Evolutionary conservation across 2,888 invertebrate species (phyloP).

Genomic region (Hermaeophaga mercurialis): DNA sequence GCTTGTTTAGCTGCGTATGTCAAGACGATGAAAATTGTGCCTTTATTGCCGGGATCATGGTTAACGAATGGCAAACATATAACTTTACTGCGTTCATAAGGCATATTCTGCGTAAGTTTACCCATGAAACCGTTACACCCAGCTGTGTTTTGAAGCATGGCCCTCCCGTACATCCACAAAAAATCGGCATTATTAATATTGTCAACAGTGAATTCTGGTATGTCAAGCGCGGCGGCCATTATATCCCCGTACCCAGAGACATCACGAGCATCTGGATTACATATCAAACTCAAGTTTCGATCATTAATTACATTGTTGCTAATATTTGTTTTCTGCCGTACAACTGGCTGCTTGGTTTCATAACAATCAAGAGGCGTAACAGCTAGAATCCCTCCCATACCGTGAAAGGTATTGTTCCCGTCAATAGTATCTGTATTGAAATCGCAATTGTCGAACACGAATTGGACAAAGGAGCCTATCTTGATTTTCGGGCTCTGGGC

Average conservation of each 20-base stretch:
- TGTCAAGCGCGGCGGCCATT: not conserved
- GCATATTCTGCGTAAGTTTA: no score
- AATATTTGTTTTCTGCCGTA: not conserved
- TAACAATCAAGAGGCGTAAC: not conserved
- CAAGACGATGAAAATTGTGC: no score
- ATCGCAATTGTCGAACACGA: no score
- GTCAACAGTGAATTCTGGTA: slow-evolving; percentile 2
- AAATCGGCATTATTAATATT: slow-evolving; percentile 8
- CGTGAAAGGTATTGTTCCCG: no score
- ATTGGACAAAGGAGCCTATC: not conserved
- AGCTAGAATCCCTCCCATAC: not conserved
- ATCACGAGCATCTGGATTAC: not conserved
- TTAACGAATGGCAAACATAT: no score
- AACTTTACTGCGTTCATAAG: no score
- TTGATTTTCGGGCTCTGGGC: not conserved
- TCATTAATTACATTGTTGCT: not conserved
- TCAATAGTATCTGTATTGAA: no score
- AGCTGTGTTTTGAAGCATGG: slow-evolving; percentile 2
- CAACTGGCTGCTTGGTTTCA: not conserved
- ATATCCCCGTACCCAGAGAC: slow-evolving; percentile 3
- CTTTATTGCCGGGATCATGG: no score
- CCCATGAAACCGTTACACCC: no score
- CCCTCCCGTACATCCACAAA: slow-evolving; percentile 5
- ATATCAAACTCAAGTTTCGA: not conserved
- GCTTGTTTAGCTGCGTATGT: no score